Base-by-base conservation (phyloP, 1,140 invertebrate genomes). In the Odontomachus brunneus region DNA sequence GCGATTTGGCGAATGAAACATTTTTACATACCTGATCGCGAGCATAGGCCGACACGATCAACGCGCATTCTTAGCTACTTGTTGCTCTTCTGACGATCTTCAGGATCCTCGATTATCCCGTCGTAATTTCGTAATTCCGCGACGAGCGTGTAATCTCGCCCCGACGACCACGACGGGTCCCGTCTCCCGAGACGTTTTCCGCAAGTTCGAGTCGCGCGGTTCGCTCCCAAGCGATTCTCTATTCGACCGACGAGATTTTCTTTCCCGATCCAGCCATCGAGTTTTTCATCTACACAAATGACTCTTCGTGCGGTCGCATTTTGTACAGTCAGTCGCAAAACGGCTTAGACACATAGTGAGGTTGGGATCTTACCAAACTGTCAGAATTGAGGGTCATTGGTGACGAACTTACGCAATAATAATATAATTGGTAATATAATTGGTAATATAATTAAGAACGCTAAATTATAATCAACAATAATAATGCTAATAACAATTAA, bases 1-100 rank as follows among this genome's bases (percentile, higher is more conserved):
- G 82, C 67, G 55, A 86, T 84, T 90, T 44, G 82, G 82, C 81
- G 83, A 85, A 89, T 88, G 84, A 90, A 89, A 90, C 85, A 85
- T 88, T 91, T 44, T 89, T 89, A 90, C 88, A 73, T 83, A 73
- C 88, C 76, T 86, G 84, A 60, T 44, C 82, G 75, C 73, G 44
- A 22, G 75, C 86, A 66, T 53, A 59, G 55, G 51, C 48, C 33
- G 38, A 44, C 48, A 59, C 24, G 71, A 62, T 76, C 44, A n/a
- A 49, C 48, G 44, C 22, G 71, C 65, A 49, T 69, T 62, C 75
- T 65, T 83, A 55, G 49, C 15, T 44, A 44, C 38, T 90, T 91
- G 88, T 89, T 91, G 89, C 83, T 89, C 66, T 69, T 17, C 51
- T 1, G 63, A 7, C 26, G 72, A 86, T 44, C 59, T 80, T 19